Conservation (phyloP, 1,140 invertebrate genomes). For the Caenorhabditis latens region DNA sequence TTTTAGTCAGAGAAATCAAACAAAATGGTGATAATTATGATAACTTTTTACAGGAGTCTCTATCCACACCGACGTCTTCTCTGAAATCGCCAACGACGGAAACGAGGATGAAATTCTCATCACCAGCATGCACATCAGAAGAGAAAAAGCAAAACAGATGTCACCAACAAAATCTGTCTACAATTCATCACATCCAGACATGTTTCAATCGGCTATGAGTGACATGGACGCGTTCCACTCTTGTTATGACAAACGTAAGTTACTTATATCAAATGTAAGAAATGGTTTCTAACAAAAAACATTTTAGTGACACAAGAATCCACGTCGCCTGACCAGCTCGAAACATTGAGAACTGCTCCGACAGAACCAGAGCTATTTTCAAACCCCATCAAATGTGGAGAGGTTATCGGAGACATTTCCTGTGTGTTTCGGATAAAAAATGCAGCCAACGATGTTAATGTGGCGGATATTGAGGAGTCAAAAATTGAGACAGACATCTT, state of each 20-base stretch:
- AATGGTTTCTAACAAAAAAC: background rate
- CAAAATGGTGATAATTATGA: too few species aligned
- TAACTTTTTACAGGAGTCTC: background rate
- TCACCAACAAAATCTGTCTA: constrained; percentile 29
- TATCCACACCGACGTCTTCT: constrained; percentile 45
- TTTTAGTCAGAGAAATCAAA: background rate
- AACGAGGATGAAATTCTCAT: background rate
- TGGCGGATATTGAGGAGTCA: background rate
- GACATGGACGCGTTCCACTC: constrained; percentile 10
- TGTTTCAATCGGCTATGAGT: constrained; percentile 26
- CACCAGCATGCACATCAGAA: constrained; percentile 47
- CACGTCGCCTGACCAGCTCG: background rate
- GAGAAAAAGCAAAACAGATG: constrained; percentile 44
- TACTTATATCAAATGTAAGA: background rate
- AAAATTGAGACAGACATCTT: constrained; percentile 51
- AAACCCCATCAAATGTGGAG: constrained; percentile 57
- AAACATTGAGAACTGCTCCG: constrained; percentile 1
- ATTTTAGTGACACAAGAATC: constrained; percentile 10
- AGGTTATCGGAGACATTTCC: constrained; percentile 33
- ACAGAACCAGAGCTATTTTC: constrained; percentile 54
- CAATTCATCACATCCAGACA: constrained; percentile 24
- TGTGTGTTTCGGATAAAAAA: constrained; percentile 56
- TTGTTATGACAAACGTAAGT: constrained; percentile 4
- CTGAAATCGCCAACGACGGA: constrained; percentile 1
- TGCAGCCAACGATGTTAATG: constrained; percentile 15